A percentile compares a stretch with the other conserved stretches of the same genome.
Conservation (phyloP, 2,797 vertebrate species). For the Gobio occitaniae region DNA sequence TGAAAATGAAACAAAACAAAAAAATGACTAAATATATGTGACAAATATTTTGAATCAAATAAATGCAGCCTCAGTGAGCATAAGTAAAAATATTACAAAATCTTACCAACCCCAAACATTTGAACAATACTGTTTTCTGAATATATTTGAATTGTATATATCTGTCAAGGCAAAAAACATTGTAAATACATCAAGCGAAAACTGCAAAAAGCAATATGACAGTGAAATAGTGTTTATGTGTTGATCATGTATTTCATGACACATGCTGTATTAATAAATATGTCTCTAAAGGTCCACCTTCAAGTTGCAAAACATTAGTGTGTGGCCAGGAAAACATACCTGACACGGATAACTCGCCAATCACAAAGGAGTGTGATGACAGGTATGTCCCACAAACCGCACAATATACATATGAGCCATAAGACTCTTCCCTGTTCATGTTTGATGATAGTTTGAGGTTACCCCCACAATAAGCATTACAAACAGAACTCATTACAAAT, state of each 20-base stretch:
- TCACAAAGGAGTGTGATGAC: conserved; percentile 90
- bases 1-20: too few relatives aligned
- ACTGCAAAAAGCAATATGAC: not conserved
- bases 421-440: not conserved
- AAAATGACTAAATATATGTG: too few relatives aligned
- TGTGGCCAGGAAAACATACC: conserved; percentile 91
- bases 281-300: conserved; percentile 86
- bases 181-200: not conserved
- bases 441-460: not conserved
- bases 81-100: not conserved
- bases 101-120: not conserved
- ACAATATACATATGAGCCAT: not conserved
- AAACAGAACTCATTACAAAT: not conserved
- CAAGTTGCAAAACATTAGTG: conserved; percentile 93
- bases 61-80: not conserved
- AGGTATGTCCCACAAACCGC: conserved; percentile 76
- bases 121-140: not conserved
- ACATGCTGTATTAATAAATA: not conserved
- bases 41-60: too few relatives aligned
- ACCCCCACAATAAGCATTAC: not conserved
- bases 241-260: not conserved
- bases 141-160: not conserved
- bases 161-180: not conserved
- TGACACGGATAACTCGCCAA: conserved; percentile 88
- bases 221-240: not conserved